Evolutionary conservation across 2,113 vertebrate species (phyloP).

Genomic region (Leptodactylus fuscus): DNA sequence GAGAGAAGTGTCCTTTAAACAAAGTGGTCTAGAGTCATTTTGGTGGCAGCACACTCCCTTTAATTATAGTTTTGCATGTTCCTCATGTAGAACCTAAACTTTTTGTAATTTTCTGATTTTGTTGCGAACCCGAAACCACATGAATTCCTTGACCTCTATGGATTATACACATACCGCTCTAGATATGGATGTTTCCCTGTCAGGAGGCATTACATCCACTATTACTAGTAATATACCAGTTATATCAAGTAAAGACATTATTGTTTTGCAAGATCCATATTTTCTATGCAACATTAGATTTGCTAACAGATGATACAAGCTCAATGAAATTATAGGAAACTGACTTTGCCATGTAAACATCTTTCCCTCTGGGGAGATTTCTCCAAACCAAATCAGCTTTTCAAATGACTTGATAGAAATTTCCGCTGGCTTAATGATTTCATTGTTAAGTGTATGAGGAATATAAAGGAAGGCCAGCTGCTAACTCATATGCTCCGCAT

Average conservation of each 20-base stretch:
- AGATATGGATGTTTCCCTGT: background rate
- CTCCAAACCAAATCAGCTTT: constrained; percentile 53
- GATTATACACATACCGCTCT: too few species aligned
- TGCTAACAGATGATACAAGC: constrained; percentile 47
- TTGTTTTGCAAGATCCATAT: constrained; percentile 34
- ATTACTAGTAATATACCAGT: background rate
- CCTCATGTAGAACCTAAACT: background rate
- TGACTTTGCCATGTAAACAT: constrained; percentile 38
- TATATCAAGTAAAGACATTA: background rate
- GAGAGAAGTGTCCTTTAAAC: too few species aligned
- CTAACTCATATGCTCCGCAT: background rate
- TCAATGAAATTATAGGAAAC: constrained; percentile 4
- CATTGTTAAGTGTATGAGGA: constrained; percentile 4
- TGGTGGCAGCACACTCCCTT: too few species aligned
- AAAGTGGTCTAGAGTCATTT: too few species aligned
- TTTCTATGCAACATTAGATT: constrained; percentile 35
- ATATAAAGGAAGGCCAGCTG: background rate
- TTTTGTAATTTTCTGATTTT: background rate
- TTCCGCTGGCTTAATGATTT: background rate
- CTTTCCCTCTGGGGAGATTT: constrained; percentile 54
- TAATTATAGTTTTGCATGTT: background rate
- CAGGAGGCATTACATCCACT: background rate
- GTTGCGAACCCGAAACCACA: background rate
- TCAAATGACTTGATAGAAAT: constrained; percentile 52
- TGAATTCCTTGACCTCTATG: too few species aligned